Base-by-base conservation (phyloP, 2,797 vertebrate species). In the Protosalanx chinensis region DNA sequence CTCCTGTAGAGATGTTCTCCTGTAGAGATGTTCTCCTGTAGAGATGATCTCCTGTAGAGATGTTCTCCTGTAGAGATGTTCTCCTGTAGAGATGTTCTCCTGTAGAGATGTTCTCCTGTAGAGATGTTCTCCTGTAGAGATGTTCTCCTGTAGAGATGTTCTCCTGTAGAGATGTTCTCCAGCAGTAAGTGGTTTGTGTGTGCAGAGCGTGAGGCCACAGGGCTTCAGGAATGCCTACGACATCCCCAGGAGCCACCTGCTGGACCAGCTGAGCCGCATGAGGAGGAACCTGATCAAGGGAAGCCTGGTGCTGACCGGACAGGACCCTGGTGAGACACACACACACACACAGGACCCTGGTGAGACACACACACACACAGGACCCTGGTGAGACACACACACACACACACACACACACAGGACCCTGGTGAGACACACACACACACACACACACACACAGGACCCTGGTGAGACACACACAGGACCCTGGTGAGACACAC, bases 201-300 rank as follows among this genome's bases (percentile, higher is more conserved):
- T 60, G 20, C 82, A 99, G 98, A 93, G 95, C 79, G 84, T 96
- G 77, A 98, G 97, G 87, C 96, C 97, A 5, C 96, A 97, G 84
- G 94, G 94, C 27, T 98, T 96, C 64, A 93, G 96, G 81, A 99
- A 99, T 77, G 95, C 98, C 0, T 99, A 97, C 29, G 98, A 99
- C 91, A 96, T 99, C 93, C 95, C 97, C 2, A 94, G 96, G 29
- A 92, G 89, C 85, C 95, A 92, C 85, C 93, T 99, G 80, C 86
- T 99, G 81, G 98, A 99, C 88, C 96, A 99, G 84, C 91, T 99
- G 81, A 99, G 95, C 65, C 91, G 97, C 79, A 99, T 99, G 98
- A 95, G 97, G 89, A 93, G 96, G 68, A 99, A 98, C 82, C 92
- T 99, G 75, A 88, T 99, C 78, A 96, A 95, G 90, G 96, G 93